Percentiles rank a stretch among this genome's conserved stretches.
Conservation (phyloP, 2,797 vertebrate genomes). For the Lacerta viridis region DNA sequence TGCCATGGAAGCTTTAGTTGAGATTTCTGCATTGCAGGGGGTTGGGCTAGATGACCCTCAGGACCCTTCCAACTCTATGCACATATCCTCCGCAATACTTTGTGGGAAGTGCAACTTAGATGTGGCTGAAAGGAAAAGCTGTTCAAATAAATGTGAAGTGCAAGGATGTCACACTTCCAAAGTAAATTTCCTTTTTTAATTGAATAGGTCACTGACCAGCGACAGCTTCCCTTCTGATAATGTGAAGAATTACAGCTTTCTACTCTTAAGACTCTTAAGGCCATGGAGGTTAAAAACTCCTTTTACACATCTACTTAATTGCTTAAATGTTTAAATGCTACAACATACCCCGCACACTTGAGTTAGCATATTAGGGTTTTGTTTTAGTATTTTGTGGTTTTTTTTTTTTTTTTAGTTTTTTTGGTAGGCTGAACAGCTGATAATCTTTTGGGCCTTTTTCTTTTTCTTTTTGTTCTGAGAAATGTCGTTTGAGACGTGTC, state of each 20-base stretch:
- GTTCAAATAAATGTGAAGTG: constrained; percentile 27
- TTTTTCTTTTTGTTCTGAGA: neutral
- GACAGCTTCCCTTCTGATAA: neutral
- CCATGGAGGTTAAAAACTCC: neutral
- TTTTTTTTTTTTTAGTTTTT: neutral
- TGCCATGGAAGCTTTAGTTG: too few relatives aligned
- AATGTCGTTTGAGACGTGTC: constrained; percentile 1
- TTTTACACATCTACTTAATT: constrained; percentile 9
- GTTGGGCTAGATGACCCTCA: too few relatives aligned
- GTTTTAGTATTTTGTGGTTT: neutral
- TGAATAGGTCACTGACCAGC: constrained; percentile 23
- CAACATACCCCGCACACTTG: neutral
- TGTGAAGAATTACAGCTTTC: neutral
- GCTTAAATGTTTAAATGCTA: neutral
- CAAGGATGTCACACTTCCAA: neutral
- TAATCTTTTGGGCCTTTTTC: neutral
- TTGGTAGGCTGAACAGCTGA: neutral
- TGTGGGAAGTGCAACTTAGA: neutral
- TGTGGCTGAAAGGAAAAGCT: constrained; percentile 8
- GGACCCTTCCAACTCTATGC: too few relatives aligned
- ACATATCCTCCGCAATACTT: too few relatives aligned
- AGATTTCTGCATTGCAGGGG: too few relatives aligned
- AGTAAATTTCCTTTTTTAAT: constrained; percentile 37
- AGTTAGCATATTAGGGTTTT: neutral
- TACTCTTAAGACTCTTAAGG: neutral